Evolutionary conservation across 2,113 vertebrate species (phyloP).

Genomic region (Albula glossodonta): DNA sequence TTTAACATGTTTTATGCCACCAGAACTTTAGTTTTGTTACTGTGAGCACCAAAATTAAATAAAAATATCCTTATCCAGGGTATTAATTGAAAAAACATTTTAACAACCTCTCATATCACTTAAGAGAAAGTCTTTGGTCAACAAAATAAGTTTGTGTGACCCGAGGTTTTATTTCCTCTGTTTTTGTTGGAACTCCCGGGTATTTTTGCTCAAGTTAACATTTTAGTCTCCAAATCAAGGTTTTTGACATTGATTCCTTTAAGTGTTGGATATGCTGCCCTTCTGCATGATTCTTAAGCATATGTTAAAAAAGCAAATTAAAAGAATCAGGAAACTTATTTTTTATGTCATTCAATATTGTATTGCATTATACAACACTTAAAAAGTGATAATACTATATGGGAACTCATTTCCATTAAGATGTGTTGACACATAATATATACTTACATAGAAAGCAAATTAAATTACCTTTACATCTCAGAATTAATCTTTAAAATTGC

Average conservation of each 20-base stretch:
- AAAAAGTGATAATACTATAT: background rate
- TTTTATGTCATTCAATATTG: background rate
- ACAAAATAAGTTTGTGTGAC: slow-evolving; percentile 18
- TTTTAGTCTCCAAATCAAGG: background rate
- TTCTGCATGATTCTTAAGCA: background rate
- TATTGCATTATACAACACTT: background rate
- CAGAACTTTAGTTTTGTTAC: slow-evolving; percentile 2
- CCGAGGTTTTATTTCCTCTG: slow-evolving; percentile 2
- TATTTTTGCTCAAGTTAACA: background rate
- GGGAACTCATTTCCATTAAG: background rate
- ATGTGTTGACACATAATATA: background rate
- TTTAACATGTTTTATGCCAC: slow-evolving; percentile 19
- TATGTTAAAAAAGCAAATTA: background rate
- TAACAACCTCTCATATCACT: slow-evolving; percentile 15
- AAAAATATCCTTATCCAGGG: slow-evolving; percentile 9
- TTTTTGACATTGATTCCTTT: background rate
- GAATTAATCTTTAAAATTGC: too few species aligned
- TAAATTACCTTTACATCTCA: background rate
- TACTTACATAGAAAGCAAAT: background rate
- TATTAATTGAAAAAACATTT: slow-evolving; percentile 20
- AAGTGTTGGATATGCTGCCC: background rate
- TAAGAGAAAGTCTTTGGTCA: slow-evolving; percentile 10
- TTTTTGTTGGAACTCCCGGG: slow-evolving; percentile 5
- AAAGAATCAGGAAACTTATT: background rate
- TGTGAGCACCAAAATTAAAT: slow-evolving; percentile 9